Base-by-base conservation (phyloP, 1,140 invertebrate species). In the Popillia japonica region DNA sequence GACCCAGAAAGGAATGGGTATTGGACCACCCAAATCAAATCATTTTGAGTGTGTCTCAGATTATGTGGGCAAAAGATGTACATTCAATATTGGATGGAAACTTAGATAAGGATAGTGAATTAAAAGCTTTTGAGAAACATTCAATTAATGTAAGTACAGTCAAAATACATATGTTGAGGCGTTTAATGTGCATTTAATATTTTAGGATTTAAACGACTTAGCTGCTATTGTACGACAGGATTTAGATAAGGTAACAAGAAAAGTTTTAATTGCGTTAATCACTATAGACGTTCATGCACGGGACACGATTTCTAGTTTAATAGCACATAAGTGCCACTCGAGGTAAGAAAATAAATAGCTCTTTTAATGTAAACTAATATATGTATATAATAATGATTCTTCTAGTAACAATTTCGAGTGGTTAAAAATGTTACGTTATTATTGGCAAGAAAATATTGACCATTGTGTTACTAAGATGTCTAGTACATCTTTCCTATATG, bases 401-500 rank as follows among this genome's bases (percentile, higher is more conserved):
- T 82, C n/a, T 78, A 93, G 92, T 48, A 86, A 82, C 17, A 94
- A 94, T 85, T 98, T 98, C 85, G 92, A 94, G 76, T 98, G 96
- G 97, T 88, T 95, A 3, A 96, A 96, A 87, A 95, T 96, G 87
- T 87, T 98, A 59, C 90, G 97, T 0, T 98, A 98, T 84, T 98
- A 98, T 85, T 98, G 96, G 96, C 90, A 94, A 68, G 89, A 93
- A 1, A 90, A 92, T 20, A 89, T 93, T 0, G 93, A 95, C 86
- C 92, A 92, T 84, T 95, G 94, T 79, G 90, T 95, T 0, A 90
- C 91, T 0, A 90, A 92, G 80, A 95, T 95, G 93, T 93, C 93
- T 0, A 94, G 91, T 79, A 91, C 93, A 0, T 89, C 92, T 83
- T 92, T 97, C 82, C 89, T 93, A 40, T 98, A 98, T 84, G 96